Percentiles rank a stretch among this genome's conserved stretches.
phyloP scores from a whole-genome alignment of 1,140 invertebrate species.

The Brachystomella parvula region DNA sequence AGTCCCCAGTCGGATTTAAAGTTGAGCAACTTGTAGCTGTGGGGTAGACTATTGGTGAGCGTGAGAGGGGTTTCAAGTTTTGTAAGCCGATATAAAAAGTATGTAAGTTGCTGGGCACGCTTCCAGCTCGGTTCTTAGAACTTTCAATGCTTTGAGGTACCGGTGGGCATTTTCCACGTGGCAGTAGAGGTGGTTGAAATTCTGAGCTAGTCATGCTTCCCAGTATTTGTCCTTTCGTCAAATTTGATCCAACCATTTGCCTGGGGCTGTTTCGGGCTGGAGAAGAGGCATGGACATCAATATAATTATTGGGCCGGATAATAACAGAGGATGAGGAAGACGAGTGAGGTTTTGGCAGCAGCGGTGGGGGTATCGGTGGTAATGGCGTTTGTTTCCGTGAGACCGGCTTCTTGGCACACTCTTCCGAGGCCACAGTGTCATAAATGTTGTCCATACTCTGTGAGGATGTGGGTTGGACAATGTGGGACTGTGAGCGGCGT shows the following conservation, averaged over 20 bases:
- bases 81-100: slow-evolving; percentile 32
- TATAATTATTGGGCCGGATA: slow-evolving; percentile 58
- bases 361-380: slow-evolving; percentile 29
- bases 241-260: not conserved
- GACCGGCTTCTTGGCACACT: not conserved
- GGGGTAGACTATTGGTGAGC: slow-evolving; percentile 35
- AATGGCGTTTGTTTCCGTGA: not conserved
- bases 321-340: slow-evolving; percentile 45
- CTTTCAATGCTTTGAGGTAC: slow-evolving; percentile 17
- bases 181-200: not conserved
- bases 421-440: slow-evolving; percentile 35
- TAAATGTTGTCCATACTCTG: slow-evolving; percentile 38
- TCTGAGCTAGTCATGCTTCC: not conserved
- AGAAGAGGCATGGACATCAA: slow-evolving; percentile 57
- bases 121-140: slow-evolving; percentile 25
- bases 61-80: slow-evolving; percentile 37
- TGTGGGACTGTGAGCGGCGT: slow-evolving; percentile 2
- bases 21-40: slow-evolving; percentile 19
- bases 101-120: slow-evolving; percentile 31
- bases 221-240: not conserved
- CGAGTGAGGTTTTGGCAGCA: slow-evolving; percentile 23
- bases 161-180: not conserved
- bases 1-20: not conserved
- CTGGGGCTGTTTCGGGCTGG: not conserved
- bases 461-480: slow-evolving; percentile 28